Evolutionary conservation across 2,888 invertebrate species (phyloP).

Genomic region (Tipula confusa): DNA sequence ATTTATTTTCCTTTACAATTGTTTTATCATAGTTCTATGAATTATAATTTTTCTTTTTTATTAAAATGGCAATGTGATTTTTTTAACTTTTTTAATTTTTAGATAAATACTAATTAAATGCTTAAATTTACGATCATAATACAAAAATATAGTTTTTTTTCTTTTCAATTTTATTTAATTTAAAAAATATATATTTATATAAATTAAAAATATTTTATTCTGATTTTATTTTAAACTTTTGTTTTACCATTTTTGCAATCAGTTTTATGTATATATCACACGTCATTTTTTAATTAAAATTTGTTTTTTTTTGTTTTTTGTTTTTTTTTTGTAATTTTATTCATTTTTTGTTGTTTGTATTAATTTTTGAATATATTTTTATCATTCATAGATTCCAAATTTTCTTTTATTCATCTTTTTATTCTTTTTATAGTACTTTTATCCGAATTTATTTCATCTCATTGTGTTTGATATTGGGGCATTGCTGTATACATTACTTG

Average conservation of each 20-base stretch:
- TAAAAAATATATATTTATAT: constrained; percentile 28
- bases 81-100: neutral
- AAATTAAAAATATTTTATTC: constrained; percentile 28
- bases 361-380: constrained; percentile 21
- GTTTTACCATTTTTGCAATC: constrained; percentile 26
- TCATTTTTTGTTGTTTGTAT: constrained; percentile 21
- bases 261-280: constrained; percentile 30
- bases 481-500: constrained; percentile 68
- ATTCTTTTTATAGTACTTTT: constrained; percentile 26
- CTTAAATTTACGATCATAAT: constrained; percentile 29
- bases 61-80: constrained; percentile 27
- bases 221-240: constrained; percentile 27
- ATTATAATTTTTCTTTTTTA: neutral
- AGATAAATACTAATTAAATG: constrained; percentile 30
- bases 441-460: constrained; percentile 47
- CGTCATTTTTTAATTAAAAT: constrained; percentile 30
- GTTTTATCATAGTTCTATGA: constrained; percentile 28
- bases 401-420: constrained; percentile 31
- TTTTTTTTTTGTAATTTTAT: neutral
- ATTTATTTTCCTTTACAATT: constrained; percentile 25
- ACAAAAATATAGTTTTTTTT: constrained; percentile 28
- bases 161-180: constrained; percentile 1
- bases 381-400: constrained; percentile 26
- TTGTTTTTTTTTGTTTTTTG: constrained; percentile 14
- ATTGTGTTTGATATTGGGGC: constrained; percentile 84